phyloP scores from a whole-genome alignment of 2,797 vertebrate species.

The Graptemys geographica region DNA sequence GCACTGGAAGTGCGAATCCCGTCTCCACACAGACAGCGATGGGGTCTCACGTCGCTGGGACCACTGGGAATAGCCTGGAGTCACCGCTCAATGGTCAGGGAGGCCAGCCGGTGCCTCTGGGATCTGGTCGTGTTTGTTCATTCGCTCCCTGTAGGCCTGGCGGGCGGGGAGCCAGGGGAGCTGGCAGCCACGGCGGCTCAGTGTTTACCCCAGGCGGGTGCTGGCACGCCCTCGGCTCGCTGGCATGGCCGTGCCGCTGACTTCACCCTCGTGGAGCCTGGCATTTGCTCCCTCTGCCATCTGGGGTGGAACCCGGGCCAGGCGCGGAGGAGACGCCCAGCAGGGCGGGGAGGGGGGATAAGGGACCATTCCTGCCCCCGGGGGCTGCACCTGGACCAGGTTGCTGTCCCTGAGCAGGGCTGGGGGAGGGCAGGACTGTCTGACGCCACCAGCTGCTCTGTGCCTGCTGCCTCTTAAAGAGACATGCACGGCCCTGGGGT shows the following conservation, averaged over 20 bases:
- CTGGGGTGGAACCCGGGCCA: background rate
- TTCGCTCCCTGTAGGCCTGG: background rate
- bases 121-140: background rate
- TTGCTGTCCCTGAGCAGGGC: background rate
- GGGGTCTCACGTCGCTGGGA: too few species aligned
- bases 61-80: background rate
- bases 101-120: background rate
- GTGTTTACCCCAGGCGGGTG: background rate
- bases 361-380: background rate
- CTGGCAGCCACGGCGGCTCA: background rate
- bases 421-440: too few species aligned
- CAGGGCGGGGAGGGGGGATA: background rate
- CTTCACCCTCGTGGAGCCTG: background rate
- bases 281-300: background rate
- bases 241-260: background rate
- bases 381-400: background rate
- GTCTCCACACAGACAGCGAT: too few species aligned
- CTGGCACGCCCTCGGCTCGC: background rate
- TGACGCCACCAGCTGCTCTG: too few species aligned
- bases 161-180: background rate
- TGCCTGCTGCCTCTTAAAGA: background rate
- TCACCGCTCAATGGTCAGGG: too few species aligned
- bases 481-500: background rate
- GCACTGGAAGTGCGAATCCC: too few species aligned
- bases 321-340: background rate